These are phyloP conservation scores for Camelus bactrianus DNA, from an alignment of 2,113 vertebrate species.

Conservation along the genomic window DNA sequence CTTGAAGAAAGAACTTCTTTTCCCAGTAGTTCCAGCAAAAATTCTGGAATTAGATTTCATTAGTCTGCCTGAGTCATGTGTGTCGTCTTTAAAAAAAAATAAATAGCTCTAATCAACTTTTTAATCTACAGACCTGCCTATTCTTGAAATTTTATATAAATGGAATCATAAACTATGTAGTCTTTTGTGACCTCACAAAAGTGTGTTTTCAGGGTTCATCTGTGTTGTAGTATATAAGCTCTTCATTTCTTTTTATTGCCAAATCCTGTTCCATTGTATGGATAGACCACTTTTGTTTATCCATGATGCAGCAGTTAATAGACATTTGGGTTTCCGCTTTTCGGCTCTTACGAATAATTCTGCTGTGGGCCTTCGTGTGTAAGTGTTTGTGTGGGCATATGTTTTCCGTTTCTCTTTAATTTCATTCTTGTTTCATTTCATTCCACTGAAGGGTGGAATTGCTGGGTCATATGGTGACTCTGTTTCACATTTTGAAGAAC, in stretches of 20 bases:
- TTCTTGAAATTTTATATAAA: neutral
- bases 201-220: neutral
- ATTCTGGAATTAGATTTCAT: neutral
- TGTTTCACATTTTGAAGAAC: neutral
- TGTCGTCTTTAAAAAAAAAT: too few species aligned
- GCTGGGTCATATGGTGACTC: neutral
- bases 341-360: neutral
- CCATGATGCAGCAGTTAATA: fast-evolving
- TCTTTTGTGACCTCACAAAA: neutral
- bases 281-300: neutral
- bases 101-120: neutral
- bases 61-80: neutral
- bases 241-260: neutral
- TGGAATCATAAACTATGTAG: neutral
- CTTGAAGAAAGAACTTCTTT: neutral
- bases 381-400: neutral
- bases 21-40: neutral
- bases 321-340: neutral
- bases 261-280: neutral
- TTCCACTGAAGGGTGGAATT: neutral
- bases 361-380: neutral
- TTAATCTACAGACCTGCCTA: neutral
- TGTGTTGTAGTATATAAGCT: neutral
- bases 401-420: neutral
- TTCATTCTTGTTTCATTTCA: neutral